Evolutionary conservation across 2,797 vertebrate genomes (phyloP).

Genomic region (Acanthurus tractus): DNA sequence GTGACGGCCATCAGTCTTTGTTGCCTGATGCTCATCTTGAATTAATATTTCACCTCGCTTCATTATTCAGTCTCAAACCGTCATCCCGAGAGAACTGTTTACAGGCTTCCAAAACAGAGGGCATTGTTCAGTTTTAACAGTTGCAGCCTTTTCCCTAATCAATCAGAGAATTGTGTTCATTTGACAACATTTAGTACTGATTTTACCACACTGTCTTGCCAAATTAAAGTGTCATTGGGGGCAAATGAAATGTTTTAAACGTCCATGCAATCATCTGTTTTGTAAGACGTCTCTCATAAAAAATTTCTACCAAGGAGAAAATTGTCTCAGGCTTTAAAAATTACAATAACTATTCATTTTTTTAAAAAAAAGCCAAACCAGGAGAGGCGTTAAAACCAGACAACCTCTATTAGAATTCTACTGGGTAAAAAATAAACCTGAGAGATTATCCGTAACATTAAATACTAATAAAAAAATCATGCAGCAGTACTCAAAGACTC

Average conservation of each 20-base stretch:
- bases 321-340: not conserved
- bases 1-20: constrained; percentile 31
- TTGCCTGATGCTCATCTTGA: constrained; percentile 37
- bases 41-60: not conserved
- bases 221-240: constrained; percentile 1
- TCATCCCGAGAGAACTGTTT: constrained; percentile 39
- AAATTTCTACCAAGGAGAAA: not conserved
- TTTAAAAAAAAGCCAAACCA: no score
- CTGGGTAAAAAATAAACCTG: constrained; percentile 49
- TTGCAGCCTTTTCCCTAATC: constrained; percentile 30
- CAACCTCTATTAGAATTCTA: constrained; percentile 25
- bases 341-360: not conserved
- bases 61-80: constrained; percentile 35
- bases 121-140: constrained; percentile 57
- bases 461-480: constrained; percentile 62
- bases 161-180: constrained; percentile 27
- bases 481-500: constrained; percentile 42
- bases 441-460: constrained; percentile 61
- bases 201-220: not conserved
- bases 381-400: constrained; percentile 21
- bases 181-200: constrained; percentile 29
- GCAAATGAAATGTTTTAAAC: constrained; percentile 22
- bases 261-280: not conserved
- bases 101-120: constrained; percentile 52
- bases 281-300: not conserved